A percentile compares a stretch with the other conserved stretches of the same genome.
phyloP scores from a whole-genome alignment of 35 echinoderm and acorn worm genomes.

The Strongylocentrotus purpuratus region DNA sequence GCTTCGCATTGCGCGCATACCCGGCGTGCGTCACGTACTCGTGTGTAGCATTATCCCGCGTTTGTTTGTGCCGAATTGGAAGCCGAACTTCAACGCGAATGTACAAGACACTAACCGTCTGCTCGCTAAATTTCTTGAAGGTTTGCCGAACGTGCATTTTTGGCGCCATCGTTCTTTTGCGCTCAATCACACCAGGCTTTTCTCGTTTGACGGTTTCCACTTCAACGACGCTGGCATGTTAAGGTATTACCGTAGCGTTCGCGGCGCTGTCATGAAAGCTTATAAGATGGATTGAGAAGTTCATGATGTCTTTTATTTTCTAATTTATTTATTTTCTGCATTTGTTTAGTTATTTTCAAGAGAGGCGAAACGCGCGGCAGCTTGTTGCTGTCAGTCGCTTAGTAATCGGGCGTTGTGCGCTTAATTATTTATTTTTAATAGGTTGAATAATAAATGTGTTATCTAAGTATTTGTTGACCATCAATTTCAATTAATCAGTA shows the following conservation, averaged over 20 bases:
- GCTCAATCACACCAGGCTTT: slow-evolving; percentile 22
- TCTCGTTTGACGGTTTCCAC: slow-evolving; percentile 10
- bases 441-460: too few species aligned
- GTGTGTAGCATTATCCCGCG: slow-evolving; percentile 31
- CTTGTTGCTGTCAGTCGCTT: too few species aligned
- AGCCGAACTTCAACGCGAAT: neutral
- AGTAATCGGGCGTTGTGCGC: too few species aligned
- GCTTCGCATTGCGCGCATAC: slow-evolving; percentile 24
- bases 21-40: neutral
- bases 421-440: too few species aligned
- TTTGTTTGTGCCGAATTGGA: slow-evolving; percentile 13
- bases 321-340: too few species aligned
- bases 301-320: too few species aligned
- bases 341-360: too few species aligned
- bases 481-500: too few species aligned
- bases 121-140: neutral
- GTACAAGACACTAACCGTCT: slow-evolving; percentile 36
- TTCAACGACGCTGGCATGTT: slow-evolving; percentile 34
- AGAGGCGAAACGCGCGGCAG: too few species aligned
- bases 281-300: slow-evolving; percentile 2
- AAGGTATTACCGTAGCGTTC: slow-evolving; percentile 18
- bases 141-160: slow-evolving; percentile 24
- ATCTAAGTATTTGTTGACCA: too few species aligned
- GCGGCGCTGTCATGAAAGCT: slow-evolving; percentile 23
- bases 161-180: slow-evolving; percentile 32